Base-by-base conservation (phyloP, 2,113 vertebrate species). In the Urocynchramus pylzowi region DNA sequence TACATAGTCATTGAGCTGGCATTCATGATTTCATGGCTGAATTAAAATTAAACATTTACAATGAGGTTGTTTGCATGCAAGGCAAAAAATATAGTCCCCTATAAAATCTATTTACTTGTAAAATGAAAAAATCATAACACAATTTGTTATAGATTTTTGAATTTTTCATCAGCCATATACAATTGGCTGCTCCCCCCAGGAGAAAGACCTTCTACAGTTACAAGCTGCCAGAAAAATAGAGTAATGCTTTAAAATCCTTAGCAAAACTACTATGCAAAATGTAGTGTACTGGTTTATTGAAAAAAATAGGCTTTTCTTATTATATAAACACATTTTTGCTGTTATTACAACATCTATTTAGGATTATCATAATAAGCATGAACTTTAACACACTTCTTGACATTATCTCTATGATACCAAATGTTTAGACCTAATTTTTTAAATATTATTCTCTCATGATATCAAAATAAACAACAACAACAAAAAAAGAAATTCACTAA, bases 11-110 rank as follows among this genome's bases (percentile, higher is more conserved):
- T 67, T 87, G 82, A 91, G 42, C 65, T 85, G 33, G 42, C 39
- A 90, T 91, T 88, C 53, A 75, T 67, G 69, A 9, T 79, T 87
- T 89, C 53, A 76, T 35, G n/a, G 67, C 28, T 87, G 49, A 91
- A 95, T 85, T 92, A 79, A 84, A 90, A 91, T 41, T n/a, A 80
- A 83, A 69, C 11, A 77, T 54, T 85, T 85, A 61, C 27, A 91
- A 84, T 53, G 12, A 37, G 5, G 18, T 13, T 91, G 44, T 71
- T 94, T 71, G 28, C 24, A 53, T 56, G 12, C 37, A 82, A 84
- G 16, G 13, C 17, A 90, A 78, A 84, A 93, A 65, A 28, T 79
- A 49, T 13, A 83, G 39, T 41, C 61, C 42, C 31, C 24, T 67
- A 33, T 50, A 56, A 69, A 61, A 76, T 84, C 24, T 75, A 64